Conservation (phyloP, 2,797 vertebrate species). For the Coregonus sp. region DNA sequence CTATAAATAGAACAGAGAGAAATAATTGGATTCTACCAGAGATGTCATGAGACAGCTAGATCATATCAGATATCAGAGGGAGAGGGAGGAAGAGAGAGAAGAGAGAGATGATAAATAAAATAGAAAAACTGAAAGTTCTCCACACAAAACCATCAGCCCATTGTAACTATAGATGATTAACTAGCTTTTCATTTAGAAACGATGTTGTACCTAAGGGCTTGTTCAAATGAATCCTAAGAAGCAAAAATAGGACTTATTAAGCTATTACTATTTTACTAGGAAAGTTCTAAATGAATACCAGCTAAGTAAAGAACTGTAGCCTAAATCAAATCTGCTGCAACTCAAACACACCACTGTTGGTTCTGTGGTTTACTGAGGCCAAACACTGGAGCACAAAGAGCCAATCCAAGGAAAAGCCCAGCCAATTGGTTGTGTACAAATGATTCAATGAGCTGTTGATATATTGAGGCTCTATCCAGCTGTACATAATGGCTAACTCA, state of each 20-base stretch:
- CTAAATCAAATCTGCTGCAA: background rate
- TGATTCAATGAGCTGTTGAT: conserved; percentile 50
- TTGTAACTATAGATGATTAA: background rate
- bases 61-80: conserved; percentile 2
- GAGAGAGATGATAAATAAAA: conserved; percentile 3
- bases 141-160: background rate
- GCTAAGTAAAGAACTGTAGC: background rate
- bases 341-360: background rate
- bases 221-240: background rate
- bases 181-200: background rate
- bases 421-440: conserved; percentile 30
- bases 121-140: background rate
- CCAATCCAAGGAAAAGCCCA: background rate
- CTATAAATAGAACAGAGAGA: conserved; percentile 64
- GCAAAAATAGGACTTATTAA: background rate
- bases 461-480: conserved; percentile 25
- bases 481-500: conserved; percentile 19
- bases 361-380: background rate
- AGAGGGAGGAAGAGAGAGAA: background rate
- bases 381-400: background rate
- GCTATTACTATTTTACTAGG: background rate
- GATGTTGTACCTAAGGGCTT: background rate
- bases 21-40: conserved; percentile 34
- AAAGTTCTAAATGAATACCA: background rate
- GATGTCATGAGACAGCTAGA: conserved; percentile 16